Conservation (phyloP, 1,140 invertebrate species). For the Drosophila mauritiana region DNA sequence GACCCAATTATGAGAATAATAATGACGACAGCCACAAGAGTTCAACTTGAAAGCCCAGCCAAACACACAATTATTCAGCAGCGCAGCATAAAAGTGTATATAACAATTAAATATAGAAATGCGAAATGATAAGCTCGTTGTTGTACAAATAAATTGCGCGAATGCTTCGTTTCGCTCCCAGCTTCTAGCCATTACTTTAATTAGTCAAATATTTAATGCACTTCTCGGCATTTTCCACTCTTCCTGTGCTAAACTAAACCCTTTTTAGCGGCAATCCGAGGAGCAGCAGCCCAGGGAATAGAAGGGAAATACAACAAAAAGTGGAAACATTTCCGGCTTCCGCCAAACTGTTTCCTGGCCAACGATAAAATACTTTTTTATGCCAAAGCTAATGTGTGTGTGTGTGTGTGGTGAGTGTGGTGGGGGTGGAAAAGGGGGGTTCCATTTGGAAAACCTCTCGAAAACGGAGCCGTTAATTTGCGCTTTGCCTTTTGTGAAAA, state of each 20-base stretch:
- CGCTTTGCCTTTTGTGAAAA: conserved; percentile 73
- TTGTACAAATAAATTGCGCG: conserved; percentile 60
- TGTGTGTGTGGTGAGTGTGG: not conserved
- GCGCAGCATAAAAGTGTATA: conserved; percentile 7
- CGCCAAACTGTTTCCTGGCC: conserved; percentile 82
- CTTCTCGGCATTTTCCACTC: conserved; percentile 22
- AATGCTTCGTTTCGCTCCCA: conserved; percentile 36
- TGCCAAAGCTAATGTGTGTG: conserved; percentile 68
- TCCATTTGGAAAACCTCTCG: conserved; percentile 38
- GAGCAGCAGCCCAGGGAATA: conserved; percentile 9
- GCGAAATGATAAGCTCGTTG: conserved; percentile 37
- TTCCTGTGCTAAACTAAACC: conserved; percentile 15
- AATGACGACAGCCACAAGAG: conserved; percentile 11
- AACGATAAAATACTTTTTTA: conserved; percentile 83
- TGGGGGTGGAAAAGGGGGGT: not conserved
- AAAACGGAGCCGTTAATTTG: conserved; percentile 74
- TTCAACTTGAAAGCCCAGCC: conserved; percentile 10
- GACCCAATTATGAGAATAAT: conserved; percentile 41
- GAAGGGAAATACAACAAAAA: conserved; percentile 55
- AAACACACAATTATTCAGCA: conserved; percentile 31
- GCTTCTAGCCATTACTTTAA: conserved; percentile 73
- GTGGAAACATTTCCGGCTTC: conserved; percentile 79
- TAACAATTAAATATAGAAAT: conserved; percentile 21
- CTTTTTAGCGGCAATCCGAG: conserved; percentile 35
- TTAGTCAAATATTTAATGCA: conserved; percentile 79